Percentiles rank a stretch among this genome's conserved stretches.
phyloP scores from a whole-genome alignment of 2,113 vertebrate genomes.

The Rhinolophus sinicus region DNA sequence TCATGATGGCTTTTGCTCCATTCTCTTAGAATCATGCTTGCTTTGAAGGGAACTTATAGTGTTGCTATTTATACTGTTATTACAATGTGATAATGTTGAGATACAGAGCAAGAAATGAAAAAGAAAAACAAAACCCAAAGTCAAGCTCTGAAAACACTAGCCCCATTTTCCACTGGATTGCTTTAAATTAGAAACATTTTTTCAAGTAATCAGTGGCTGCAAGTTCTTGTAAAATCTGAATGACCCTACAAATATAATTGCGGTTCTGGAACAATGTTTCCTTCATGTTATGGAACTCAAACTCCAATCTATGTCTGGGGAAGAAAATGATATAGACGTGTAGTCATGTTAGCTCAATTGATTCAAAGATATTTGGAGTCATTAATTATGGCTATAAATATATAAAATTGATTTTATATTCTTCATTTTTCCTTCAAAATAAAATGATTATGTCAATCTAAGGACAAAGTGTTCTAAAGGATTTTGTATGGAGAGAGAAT shows the following conservation, averaged over 20 bases:
- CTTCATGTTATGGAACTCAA: background rate
- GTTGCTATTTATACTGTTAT: background rate
- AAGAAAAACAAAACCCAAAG: background rate
- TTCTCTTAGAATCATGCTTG: background rate
- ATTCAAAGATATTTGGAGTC: background rate
- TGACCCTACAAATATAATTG: background rate
- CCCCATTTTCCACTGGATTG: background rate
- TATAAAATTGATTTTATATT: background rate
- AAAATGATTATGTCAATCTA: background rate
- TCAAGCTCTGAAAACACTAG: background rate
- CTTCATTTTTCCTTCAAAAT: background rate
- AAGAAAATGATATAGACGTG: background rate
- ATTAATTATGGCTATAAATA: background rate
- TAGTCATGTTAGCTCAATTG: background rate
- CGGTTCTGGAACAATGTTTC: fast-evolving
- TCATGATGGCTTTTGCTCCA: background rate
- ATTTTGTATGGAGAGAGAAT: background rate
- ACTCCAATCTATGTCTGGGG: background rate
- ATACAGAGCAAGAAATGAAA: background rate
- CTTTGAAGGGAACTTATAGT: background rate
- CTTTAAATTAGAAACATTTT: background rate
- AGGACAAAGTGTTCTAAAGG: background rate
- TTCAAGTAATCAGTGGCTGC: background rate
- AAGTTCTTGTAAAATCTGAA: background rate
- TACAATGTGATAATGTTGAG: background rate